Evolutionary conservation across 2,113 vertebrate genomes (phyloP).

Genomic region (Tamias sibiricus): DNA sequence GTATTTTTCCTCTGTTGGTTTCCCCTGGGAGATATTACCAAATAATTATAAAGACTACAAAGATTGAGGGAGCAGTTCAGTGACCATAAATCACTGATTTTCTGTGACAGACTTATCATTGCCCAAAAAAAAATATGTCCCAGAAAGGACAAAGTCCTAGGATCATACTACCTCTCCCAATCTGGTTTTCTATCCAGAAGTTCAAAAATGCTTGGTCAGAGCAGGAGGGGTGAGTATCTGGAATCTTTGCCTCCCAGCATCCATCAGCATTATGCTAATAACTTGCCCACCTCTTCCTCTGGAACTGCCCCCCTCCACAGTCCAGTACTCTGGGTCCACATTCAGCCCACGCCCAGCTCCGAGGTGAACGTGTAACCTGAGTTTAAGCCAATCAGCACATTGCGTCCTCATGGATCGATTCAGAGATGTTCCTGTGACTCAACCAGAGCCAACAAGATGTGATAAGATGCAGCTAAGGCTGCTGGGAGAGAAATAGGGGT

Average conservation of each 20-base stretch:
- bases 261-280: not conserved
- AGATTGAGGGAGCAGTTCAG: conserved; percentile 19
- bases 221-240: not conserved
- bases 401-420: not conserved
- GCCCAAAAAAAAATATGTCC: conserved; percentile 24
- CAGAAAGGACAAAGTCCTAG: conserved; percentile 39
- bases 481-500: not conserved
- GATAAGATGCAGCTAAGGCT: not conserved
- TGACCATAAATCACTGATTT: conserved; percentile 50
- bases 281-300: not conserved
- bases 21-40: conserved; percentile 24
- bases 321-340: too few species aligned
- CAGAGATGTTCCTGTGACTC: not conserved
- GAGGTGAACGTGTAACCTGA: not conserved
- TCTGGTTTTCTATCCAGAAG: not conserved
- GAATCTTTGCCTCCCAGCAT: not conserved
- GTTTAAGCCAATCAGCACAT: not conserved
- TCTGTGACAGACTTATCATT: conserved; percentile 51
- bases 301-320: not conserved
- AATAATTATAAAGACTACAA: conserved; percentile 60
- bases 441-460: not conserved
- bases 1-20: conserved; percentile 30
- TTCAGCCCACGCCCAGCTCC: not conserved
- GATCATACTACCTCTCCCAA: not conserved
- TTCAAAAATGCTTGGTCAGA: not conserved